Base-by-base conservation (phyloP, 2,888 invertebrate genomes). In the Mesorhabditis spiculigera region DNA sequence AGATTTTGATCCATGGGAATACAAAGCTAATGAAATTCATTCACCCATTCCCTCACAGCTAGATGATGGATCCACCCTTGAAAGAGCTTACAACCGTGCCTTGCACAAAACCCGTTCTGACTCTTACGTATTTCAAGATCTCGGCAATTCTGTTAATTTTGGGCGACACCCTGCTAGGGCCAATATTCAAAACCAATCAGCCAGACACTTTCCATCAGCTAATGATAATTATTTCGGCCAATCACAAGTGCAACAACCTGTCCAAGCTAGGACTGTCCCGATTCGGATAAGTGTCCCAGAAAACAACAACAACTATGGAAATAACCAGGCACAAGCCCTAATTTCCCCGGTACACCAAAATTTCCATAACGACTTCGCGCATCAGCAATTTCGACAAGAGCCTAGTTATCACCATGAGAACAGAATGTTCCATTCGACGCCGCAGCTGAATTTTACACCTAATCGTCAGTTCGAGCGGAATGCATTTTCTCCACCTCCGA, bases 1-100 rank as follows among this genome's bases (percentile, higher is more conserved):
- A 50, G 58, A 50, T 50, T 50, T 50, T 50, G 58, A 50, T n/a
- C 58, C 58, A 13, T 50, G 58, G 58, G 58, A 50, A 50, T n/a
- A 50, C n/a, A 50, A 50, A 50, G 8, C 58, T n/a, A n/a, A 10
- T n/a, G n/a, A 50, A 10, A 13, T 50, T 10, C 10, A 50, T 50
- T 50, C 58, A n/a, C 8, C 58, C 8, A 13, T 50, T 50, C 8
- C 10, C 58, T 13, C 10, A 13, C 58, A 50, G n/a, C n/a, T 50
- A 13, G 58, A 50, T 13, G n/a, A 50, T n/a, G 58, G n/a, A 13
- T 50, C 58, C 8, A 50, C 58, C n/a, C n/a, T 50, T 13, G 58
- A 50, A 13, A 50, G 58, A 50, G 58, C 58, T 50, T 50, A 50
- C 58, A 50, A 50, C n/a, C 8, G 58, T 13, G 58, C 58, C 58